Evolutionary conservation across 2,888 invertebrate species (phyloP), one percentile per base, ranked within the genome.

Genomic region (Temnothorax rugatulus): DNA sequence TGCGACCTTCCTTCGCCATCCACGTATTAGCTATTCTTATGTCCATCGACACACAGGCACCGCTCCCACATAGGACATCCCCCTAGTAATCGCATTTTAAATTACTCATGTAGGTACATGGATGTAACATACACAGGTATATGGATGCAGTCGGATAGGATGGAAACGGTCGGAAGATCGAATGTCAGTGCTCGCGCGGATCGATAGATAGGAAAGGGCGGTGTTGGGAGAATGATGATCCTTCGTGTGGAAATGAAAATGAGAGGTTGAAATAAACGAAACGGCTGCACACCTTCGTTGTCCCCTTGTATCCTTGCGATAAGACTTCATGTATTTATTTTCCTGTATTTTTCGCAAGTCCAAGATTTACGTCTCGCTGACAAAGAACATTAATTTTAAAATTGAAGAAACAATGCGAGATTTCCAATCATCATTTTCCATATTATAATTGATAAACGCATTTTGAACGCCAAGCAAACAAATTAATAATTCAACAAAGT

Each of bases 21-120:
- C 87, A 87, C 91, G 92, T 93, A 94, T 94, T 94, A 94, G 93
- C 93, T 92, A 94, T 94, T 94, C 94, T 93, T 92, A 91, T 93
- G 93, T 93, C 92, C 93, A 92, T 91, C 92, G 90, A 91, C 91
- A 91, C 91, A 91, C 90, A 91, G 89, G 90, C 91, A 71, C 41
- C 85, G 91, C 91, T 92, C 87, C 87, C 85, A 89, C 87, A 86
- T 89, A 90, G 91, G 91, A 91, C 91, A 92, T 92, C 92, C 92
- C 90, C 89, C 89, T 84, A 89, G 91, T 93, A 93, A 93, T 93
- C 93, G 93, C 92, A 93, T 93, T 93, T 93, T 92, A 93, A 93
- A 93, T 93, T 93, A 93, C 92, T 92, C 91, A 86, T 87, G 88
- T 88, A 82, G 82, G 81, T 90, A 87, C 89, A 86, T 69, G 59